phyloP scores from a whole-genome alignment of 2,888 invertebrate genomes.

The Clostera curtula region DNA sequence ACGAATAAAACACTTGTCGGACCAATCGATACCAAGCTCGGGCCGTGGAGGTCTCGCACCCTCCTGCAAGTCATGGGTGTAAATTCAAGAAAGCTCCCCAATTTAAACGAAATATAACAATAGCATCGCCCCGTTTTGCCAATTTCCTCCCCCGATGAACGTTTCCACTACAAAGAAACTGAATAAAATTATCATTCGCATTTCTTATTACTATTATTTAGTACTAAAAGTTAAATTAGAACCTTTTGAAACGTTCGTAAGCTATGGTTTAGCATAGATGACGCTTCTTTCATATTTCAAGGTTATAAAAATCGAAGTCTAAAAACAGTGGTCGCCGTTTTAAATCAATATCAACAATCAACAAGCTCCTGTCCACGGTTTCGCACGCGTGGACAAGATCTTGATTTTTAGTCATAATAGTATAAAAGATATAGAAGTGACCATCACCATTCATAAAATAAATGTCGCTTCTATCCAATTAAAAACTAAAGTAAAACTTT shows the following conservation, averaged over 20 bases:
- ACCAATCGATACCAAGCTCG: conserved; percentile 41
- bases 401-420: too few species aligned
- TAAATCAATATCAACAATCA: too few species aligned
- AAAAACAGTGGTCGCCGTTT: too few species aligned
- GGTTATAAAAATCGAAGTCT: too few species aligned
- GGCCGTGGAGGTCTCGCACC: conserved; percentile 29
- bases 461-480: too few species aligned
- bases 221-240: conserved; percentile 38
- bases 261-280: too few species aligned
- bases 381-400: too few species aligned
- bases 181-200: conserved; percentile 62
- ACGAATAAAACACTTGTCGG: conserved; percentile 31
- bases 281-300: too few species aligned
- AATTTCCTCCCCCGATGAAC: conserved; percentile 64
- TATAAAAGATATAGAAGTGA: too few species aligned
- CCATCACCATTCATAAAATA: too few species aligned
- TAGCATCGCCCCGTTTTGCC: conserved; percentile 61
- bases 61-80: conserved; percentile 69
- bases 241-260: conserved; percentile 31
- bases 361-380: too few species aligned
- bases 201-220: conserved; percentile 39
- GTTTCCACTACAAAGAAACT: conserved; percentile 56
- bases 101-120: conserved; percentile 72
- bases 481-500: too few species aligned
- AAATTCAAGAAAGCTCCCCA: conserved; percentile 73